Conservation (phyloP, 2,113 vertebrate species). For the Epinephelus lanceolatus region DNA sequence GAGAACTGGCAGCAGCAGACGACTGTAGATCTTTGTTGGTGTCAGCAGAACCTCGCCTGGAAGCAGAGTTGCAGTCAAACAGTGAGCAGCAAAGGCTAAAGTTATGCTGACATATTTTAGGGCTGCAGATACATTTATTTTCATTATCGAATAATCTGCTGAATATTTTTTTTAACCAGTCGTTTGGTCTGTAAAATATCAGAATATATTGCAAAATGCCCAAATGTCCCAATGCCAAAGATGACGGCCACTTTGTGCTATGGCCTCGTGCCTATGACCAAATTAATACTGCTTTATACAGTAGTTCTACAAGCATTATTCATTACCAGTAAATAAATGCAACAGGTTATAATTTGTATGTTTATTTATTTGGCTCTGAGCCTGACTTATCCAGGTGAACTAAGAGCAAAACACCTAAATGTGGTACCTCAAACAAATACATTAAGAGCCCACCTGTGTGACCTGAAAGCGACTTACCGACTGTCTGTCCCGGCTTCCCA, state of each 20-base stretch:
- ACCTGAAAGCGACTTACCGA: conserved; percentile 83
- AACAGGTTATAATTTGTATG: too few species aligned
- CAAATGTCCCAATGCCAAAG: too few species aligned
- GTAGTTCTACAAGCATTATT: too few species aligned
- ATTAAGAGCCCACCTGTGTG: neutral
- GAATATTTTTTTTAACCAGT: neutral
- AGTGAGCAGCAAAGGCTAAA: neutral
- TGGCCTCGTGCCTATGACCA: too few species aligned
- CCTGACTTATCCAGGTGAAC: too few species aligned
- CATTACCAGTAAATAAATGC: too few species aligned
- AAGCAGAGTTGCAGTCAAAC: neutral
- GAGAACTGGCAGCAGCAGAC: conserved; percentile 88
- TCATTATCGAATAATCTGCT: too few species aligned
- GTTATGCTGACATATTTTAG: neutral
- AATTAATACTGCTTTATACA: too few species aligned
- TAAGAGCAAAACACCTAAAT: neutral
- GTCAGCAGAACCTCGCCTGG: conserved; percentile 92
- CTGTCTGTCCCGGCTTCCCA: conserved; percentile 81
- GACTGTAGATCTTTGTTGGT: conserved; percentile 95
- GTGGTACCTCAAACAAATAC: neutral
- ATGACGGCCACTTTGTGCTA: too few species aligned
- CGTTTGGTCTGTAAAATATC: neutral
- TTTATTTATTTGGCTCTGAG: too few species aligned
- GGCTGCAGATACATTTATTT: neutral
- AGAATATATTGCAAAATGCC: too few species aligned